Evolutionary conservation across 2,113 vertebrate species (phyloP).

Genomic region (Rhinoderma darwinii): DNA sequence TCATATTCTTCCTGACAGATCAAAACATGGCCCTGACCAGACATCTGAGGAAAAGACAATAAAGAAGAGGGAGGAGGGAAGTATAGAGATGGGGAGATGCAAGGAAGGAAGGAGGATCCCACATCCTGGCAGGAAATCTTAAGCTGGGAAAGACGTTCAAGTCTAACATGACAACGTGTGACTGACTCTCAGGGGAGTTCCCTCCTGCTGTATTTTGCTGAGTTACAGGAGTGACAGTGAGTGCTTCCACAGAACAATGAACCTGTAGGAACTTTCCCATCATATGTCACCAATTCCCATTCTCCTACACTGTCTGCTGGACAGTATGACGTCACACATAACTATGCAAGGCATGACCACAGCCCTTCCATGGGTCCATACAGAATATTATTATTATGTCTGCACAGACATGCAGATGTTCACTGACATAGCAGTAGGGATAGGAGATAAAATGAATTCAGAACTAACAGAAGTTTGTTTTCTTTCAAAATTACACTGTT

Average conservation of each 20-base stretch:
- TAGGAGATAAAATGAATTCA: background rate
- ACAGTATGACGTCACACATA: background rate
- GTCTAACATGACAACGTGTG: conserved; percentile 42
- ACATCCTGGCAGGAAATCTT: conserved; percentile 59
- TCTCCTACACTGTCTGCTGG: background rate
- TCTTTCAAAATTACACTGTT: background rate
- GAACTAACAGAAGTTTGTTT: conserved; percentile 1
- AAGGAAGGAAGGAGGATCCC: conserved; percentile 57
- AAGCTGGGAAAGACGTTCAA: conserved; percentile 54
- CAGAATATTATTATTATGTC: conserved; percentile 54
- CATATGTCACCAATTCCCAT: conserved; percentile 21
- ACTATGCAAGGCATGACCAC: conserved; percentile 13
- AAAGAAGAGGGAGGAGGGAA: conserved; percentile 47
- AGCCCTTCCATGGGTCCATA: background rate
- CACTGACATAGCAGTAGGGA: background rate
- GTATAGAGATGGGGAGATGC: conserved; percentile 41
- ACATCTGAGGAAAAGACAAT: conserved; percentile 54
- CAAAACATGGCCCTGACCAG: conserved; percentile 48
- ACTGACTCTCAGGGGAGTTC: conserved; percentile 41
- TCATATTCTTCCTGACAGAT: conserved; percentile 46
- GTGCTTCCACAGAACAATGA: background rate
- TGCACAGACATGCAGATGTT: conserved; percentile 34
- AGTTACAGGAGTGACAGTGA: conserved; percentile 19
- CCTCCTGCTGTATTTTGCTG: background rate
- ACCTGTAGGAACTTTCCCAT: conserved; percentile 51